These are phyloP conservation scores for Caenorhabditis remanei DNA, from an alignment of 1,140 invertebrate genomes.

Conservation along the genomic window DNA sequence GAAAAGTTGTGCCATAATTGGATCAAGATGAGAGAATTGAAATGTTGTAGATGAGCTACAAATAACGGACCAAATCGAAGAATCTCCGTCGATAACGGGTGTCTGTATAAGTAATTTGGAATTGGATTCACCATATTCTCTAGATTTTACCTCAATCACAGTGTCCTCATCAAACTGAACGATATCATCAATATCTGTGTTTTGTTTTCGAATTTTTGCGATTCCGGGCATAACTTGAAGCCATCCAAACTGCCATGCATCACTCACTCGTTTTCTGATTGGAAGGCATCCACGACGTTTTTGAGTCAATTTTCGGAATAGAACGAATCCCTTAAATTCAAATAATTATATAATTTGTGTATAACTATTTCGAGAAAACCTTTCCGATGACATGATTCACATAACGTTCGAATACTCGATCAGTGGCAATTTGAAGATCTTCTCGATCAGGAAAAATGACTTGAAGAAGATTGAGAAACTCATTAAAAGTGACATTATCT, in stretches of 20 bases:
- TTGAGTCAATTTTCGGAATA: slow-evolving; percentile 28
- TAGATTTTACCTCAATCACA: background rate
- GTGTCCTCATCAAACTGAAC: slow-evolving; percentile 30
- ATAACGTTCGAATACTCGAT: slow-evolving; percentile 25
- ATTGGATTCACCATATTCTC: background rate
- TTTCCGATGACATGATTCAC: slow-evolving; percentile 46
- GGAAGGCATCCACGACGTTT: slow-evolving; percentile 30
- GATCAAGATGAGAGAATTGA: slow-evolving; percentile 32
- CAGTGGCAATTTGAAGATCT: slow-evolving; percentile 41
- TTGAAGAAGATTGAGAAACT: slow-evolving; percentile 38
- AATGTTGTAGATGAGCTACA: slow-evolving; percentile 18
- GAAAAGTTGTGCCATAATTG: slow-evolving; percentile 21
- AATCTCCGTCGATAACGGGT: slow-evolving; percentile 11
- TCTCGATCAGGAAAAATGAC: slow-evolving; percentile 45
- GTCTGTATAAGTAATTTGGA: background rate
- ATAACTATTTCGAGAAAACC: background rate
- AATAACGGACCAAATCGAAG: slow-evolving; percentile 39
- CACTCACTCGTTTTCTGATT: background rate
- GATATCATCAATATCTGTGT: slow-evolving; percentile 27
- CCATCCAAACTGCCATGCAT: slow-evolving; percentile 26
- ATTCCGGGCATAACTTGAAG: slow-evolving; percentile 37
- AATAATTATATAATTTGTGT: background rate
- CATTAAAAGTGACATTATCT: slow-evolving; percentile 41
- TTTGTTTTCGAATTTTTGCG: slow-evolving; percentile 20
- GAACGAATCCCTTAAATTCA: slow-evolving; percentile 12